Conservation (phyloP, 1,140 invertebrate species). For the Pogonognathellus flavescens region DNA sequence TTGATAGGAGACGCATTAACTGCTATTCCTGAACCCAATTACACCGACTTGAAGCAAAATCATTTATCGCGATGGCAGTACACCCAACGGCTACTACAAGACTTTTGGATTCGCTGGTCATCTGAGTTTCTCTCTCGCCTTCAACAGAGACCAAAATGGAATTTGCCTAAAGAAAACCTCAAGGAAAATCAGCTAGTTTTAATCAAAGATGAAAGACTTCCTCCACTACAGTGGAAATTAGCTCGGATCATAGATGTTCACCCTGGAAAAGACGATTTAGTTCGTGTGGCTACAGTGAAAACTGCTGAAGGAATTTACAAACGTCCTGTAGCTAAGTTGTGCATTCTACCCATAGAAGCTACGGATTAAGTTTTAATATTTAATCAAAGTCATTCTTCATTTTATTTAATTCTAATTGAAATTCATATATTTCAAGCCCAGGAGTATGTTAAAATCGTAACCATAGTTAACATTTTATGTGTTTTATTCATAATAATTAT, state of each 20-base stretch:
- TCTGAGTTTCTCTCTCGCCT: slow-evolving; percentile 50
- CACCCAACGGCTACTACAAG: slow-evolving; percentile 56
- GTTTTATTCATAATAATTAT: too few species aligned
- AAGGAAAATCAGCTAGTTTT: slow-evolving; percentile 67
- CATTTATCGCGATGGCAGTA: slow-evolving; percentile 66
- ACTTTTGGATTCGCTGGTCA: slow-evolving; percentile 54
- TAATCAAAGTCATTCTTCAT: too few species aligned
- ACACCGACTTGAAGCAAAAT: background rate
- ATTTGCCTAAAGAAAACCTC: slow-evolving; percentile 42
- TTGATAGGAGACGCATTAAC: slow-evolving; percentile 46
- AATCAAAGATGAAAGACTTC: slow-evolving; percentile 67
- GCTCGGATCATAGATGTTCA: slow-evolving; percentile 68
- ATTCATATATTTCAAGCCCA: too few species aligned
- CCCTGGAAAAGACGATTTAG: slow-evolving; percentile 66
- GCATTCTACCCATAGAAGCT: background rate
- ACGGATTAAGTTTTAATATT: too few species aligned
- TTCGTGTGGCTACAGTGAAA: slow-evolving; percentile 66
- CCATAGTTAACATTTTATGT: too few species aligned
- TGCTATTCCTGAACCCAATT: slow-evolving; percentile 41
- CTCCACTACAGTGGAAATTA: slow-evolving; percentile 66
- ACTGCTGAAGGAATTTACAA: background rate
- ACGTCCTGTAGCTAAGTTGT: background rate
- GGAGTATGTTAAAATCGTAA: too few species aligned
- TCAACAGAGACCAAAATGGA: slow-evolving; percentile 63
- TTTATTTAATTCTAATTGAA: too few species aligned